Evolutionary conservation across 2,797 vertebrate species (phyloP).

Genomic region (Sebastes oblongus): DNA sequence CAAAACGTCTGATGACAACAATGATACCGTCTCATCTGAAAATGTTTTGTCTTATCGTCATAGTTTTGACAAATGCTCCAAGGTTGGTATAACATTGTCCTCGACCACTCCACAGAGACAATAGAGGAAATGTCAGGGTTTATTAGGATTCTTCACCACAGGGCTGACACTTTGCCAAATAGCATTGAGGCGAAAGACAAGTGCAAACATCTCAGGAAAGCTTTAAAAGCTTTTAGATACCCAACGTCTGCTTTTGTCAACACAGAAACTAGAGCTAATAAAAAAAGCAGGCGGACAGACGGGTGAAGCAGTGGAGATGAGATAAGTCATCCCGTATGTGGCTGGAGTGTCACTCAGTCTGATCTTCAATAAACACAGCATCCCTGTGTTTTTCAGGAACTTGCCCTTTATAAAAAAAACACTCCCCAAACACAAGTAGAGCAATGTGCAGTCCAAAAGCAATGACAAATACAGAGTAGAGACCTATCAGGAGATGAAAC

Average conservation of each 20-base stretch:
- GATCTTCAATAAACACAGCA: slow-evolving; percentile 18
- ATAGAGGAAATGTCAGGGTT: slow-evolving; percentile 8
- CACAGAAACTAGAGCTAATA: slow-evolving; percentile 24
- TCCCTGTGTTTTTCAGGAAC: not conserved
- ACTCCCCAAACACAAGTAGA: not conserved
- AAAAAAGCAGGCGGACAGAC: not conserved
- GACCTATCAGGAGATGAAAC: slow-evolving; percentile 26
- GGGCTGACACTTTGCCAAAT: slow-evolving; percentile 4
- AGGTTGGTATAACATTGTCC: not conserved
- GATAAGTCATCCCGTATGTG: not conserved
- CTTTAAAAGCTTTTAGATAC: slow-evolving; percentile 28
- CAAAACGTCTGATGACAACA: too few species aligned
- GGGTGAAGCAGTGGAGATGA: not conserved
- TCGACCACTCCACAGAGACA: not conserved
- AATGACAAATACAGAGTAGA: slow-evolving; percentile 2
- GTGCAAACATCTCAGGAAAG: slow-evolving; percentile 35
- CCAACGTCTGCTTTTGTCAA: slow-evolving; percentile 22
- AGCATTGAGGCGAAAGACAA: slow-evolving; percentile 25
- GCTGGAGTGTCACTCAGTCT: slow-evolving; percentile 15
- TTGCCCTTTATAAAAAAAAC: not conserved
- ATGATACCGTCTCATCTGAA: not conserved
- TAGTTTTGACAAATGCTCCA: not conserved
- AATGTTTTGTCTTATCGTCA: not conserved
- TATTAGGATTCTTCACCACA: slow-evolving; percentile 11
- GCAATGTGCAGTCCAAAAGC: not conserved